These are phyloP conservation scores for Dicycla oo DNA, from an alignment of 2,888 invertebrate genomes.

Conservation along the genomic window DNA sequence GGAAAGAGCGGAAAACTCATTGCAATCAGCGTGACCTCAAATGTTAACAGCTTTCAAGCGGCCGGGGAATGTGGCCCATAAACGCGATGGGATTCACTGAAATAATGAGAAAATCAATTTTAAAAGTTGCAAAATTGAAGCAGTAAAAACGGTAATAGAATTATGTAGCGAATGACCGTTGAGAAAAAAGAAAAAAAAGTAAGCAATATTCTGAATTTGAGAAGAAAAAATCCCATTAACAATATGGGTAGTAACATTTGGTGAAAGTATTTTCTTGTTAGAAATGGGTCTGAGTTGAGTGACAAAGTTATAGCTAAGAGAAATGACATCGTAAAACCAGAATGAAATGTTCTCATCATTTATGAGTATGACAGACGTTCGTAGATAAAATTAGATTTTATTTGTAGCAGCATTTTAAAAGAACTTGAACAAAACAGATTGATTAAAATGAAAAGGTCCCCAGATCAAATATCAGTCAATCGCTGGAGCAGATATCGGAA, in stretches of 20 bases:
- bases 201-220: constrained; percentile 57
- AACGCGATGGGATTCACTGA: constrained; percentile 66
- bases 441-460: constrained; percentile 41
- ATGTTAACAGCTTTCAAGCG: constrained; percentile 59
- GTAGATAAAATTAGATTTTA: constrained; percentile 59
- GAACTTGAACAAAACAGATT: constrained; percentile 16
- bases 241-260: constrained; percentile 59
- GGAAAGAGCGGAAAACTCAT: constrained; percentile 36
- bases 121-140: constrained; percentile 6
- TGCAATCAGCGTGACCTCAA: constrained; percentile 66
- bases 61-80: constrained; percentile 60
- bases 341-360: constrained; percentile 73
- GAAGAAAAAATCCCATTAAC: constrained; percentile 68
- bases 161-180: constrained; percentile 23
- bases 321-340: constrained; percentile 77
- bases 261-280: constrained; percentile 70
- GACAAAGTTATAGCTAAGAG: constrained; percentile 70
- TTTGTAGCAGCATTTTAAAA: constrained; percentile 10
- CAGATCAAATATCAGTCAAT: constrained; percentile 59
- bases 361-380: constrained; percentile 58
- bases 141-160: constrained; percentile 24
- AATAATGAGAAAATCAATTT: constrained; percentile 39
- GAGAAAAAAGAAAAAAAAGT: constrained; percentile 43
- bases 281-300: constrained; percentile 60
- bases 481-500: constrained; percentile 60